Base-by-base conservation (phyloP, 2,797 vertebrate species). In the Fringilla coelebs region DNA sequence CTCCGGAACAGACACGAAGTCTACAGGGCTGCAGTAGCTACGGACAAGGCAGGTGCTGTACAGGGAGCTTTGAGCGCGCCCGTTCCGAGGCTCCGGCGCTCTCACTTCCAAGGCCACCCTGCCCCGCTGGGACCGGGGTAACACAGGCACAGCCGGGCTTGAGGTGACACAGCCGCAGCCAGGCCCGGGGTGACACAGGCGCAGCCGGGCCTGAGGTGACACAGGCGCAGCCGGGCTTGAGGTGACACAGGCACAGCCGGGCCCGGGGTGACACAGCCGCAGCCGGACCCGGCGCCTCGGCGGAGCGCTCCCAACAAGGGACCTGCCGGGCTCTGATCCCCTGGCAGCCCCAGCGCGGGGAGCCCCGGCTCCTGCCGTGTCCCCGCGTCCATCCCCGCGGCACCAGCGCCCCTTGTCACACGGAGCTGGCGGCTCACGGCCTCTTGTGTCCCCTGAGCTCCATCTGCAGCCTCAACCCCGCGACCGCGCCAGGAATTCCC, bases 391-490 rank as follows among this genome's bases (percentile, higher is more conserved):
- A 2, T 4, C 5, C 36, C 70, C 18, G 20, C 14, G 8, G 41
- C 43, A 11, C 5, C 58, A 1, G 15, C 1, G 11, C 28, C 22
- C 38, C 11, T 2, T 9, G 51, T 29, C 31, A 1, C 1, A 9
- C 14, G 6, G 13, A 5, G 26, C 18, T 5, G 49, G 49, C 43
- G 11, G 45, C 38, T 40, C 58, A 5, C 5, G 4, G 55, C 32
- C 49, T 4, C 41, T 1, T 1, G 20, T 10, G 36, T 11, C 32
- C 36, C 36, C 67, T 32, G 20, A 51, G 51, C 72, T 51, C 43
- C 1, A 1, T 0, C 17, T 5, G 24, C 49, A 51, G 28, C 36
- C 10, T 1, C 36, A 22, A 1, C 24, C 31, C 57, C 17, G 36
- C 8, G 34, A 38, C n/a, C 29, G 8, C 24, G 5, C 67, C 76